Base-by-base conservation (phyloP, 2,888 invertebrate genomes). In the Polyommatus icarus region DNA sequence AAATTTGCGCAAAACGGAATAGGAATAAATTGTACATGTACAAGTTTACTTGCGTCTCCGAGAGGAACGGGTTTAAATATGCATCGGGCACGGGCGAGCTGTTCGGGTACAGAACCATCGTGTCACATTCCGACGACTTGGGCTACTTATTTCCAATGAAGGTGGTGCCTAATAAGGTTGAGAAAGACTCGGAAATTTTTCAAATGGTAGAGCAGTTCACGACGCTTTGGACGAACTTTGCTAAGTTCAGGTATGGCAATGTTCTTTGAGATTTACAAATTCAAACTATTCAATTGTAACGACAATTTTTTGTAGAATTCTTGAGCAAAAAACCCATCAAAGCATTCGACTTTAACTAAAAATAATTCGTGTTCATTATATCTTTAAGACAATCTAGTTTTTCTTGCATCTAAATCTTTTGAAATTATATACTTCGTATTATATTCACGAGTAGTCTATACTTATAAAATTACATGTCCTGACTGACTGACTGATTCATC, bases 161-260 rank as follows among this genome's bases (percentile, higher is more conserved):
- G 0, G 79, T 80, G 2, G 80, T 83, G 4, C 84, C 84, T 72
- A 80, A 87, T 2, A 81, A 85, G 32, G 82, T 81, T 54, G 80
- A 83, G 0, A 67, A 15, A 4, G 15, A 10, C 12, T 85, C 89
- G 0, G 82, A 84, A 0, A 82, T 82, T 6, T 89, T 86, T 72
- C 82, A 85, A 78, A 81, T 88, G 79, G 86, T 92, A 8, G 83
- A 90, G 0, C 86, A 81, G 73, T 81, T 89, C 0, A 87, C 87
- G 0, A 88, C 80, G 18, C 82, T 92, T 15, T 92, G 90, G 90
- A 90, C 91, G 0, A 90, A 91, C 78, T 91, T 91, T 76, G 91
- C 90, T 0, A 91, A 90, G 83, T 86, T 82, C 77, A 90, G 91
- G 91, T 91, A 82, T 86, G 87, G 8, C 3, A n/a, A 20, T 59